Evolutionary conservation across 2,113 vertebrate genomes (phyloP).

Genomic region (Sinocyclocheilus anshuiensis): DNA sequence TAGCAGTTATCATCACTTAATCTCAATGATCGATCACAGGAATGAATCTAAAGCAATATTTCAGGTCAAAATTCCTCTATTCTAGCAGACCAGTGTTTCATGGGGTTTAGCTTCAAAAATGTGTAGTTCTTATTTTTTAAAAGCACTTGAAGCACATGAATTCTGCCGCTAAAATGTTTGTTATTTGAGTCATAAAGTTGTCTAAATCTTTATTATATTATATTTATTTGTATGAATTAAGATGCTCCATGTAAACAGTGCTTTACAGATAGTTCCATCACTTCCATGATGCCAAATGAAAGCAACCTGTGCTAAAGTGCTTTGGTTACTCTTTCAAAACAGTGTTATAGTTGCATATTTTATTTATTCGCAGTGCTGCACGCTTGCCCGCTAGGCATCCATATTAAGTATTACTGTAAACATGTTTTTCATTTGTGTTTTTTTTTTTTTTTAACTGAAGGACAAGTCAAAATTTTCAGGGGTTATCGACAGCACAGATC

Average conservation of each 20-base stretch:
- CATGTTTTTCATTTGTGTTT: constrained; percentile 7
- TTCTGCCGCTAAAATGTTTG: neutral
- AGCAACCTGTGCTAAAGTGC: constrained; percentile 24
- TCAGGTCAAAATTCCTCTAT: neutral
- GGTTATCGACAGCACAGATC: neutral
- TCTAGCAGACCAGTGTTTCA: neutral
- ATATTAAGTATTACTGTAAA: constrained; percentile 10
- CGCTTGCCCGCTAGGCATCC: constrained; percentile 16
- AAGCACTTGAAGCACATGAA: neutral
- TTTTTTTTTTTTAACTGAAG: neutral
- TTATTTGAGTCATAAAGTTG: neutral
- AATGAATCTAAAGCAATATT: neutral
- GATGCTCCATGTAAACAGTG: neutral
- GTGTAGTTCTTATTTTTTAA: neutral
- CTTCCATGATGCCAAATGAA: neutral
- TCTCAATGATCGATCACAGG: neutral
- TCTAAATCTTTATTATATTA: neutral
- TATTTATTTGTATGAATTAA: neutral
- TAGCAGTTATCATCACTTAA: neutral
- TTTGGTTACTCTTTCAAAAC: constrained; percentile 34
- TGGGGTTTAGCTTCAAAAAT: too few relatives aligned
- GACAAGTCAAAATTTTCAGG: neutral
- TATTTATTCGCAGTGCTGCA: constrained; percentile 56
- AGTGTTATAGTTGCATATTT: constrained; percentile 34
- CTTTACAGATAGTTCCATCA: neutral